Percentiles rank a stretch among this genome's conserved stretches.
Evolutionary conservation across 2,113 vertebrate species (phyloP).

Genomic region (Parotia lawesii): DNA sequence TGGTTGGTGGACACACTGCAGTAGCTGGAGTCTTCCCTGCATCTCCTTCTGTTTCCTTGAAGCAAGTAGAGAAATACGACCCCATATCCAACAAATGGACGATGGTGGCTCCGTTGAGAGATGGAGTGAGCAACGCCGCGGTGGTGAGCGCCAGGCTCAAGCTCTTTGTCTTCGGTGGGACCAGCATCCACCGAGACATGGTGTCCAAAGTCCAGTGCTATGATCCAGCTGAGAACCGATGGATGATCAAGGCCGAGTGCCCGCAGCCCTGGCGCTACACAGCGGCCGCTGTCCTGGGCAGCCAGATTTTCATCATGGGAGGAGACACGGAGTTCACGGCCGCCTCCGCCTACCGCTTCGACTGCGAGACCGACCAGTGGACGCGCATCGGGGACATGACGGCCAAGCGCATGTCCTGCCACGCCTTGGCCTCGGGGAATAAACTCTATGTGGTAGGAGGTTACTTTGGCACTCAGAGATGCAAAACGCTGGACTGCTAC

Average conservation of each 20-base stretch:
- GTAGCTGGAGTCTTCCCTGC: constrained; percentile 89
- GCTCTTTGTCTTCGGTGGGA: constrained; percentile 91
- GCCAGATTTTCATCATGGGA: constrained; percentile 97
- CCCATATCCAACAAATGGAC: constrained; percentile 88
- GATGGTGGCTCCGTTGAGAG: constrained; percentile 89
- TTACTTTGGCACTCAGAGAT: constrained; percentile 93
- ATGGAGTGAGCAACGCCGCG: constrained; percentile 91
- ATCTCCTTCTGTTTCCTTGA: constrained; percentile 89
- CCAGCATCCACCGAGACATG: constrained; percentile 90
- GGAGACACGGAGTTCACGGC: constrained; percentile 94
- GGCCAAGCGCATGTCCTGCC: constrained; percentile 94
- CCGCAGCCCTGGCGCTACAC: constrained; percentile 95
- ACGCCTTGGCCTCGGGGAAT: constrained; percentile 90
- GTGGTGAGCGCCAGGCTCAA: constrained; percentile 92
- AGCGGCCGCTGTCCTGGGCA: constrained; percentile 87
- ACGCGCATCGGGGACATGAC: constrained; percentile 93
- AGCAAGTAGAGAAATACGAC: constrained; percentile 90
- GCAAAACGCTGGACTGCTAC: constrained; percentile 94
- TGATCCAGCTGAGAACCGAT: constrained; percentile 84
- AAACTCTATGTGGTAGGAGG: constrained; percentile 95
- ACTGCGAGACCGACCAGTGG: constrained; percentile 91
- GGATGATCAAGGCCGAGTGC: constrained; percentile 88
- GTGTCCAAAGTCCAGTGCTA: constrained; percentile 94
- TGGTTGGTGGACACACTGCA: constrained; percentile 91
- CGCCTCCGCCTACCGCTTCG: constrained; percentile 89